phyloP scores from a whole-genome alignment of 2,113 vertebrate genomes.

The Microcebus lehilahytsara region DNA sequence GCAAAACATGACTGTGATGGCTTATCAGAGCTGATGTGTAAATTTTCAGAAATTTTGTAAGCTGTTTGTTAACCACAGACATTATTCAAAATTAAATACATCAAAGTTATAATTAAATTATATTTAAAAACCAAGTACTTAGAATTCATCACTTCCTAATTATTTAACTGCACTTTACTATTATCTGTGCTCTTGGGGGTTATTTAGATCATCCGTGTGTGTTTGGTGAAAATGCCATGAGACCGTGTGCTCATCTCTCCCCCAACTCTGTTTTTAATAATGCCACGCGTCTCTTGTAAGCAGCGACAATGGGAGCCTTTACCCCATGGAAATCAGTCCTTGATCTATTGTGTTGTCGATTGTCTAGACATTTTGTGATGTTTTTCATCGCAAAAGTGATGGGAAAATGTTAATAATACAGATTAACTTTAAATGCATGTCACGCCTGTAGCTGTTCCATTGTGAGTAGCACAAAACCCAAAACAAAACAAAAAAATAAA shows the following conservation, averaged over 20 bases:
- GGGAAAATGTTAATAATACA: background rate
- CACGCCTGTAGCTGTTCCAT: background rate
- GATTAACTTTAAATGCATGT: background rate
- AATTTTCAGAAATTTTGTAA: background rate
- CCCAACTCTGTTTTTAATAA: background rate
- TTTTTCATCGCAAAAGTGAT: background rate
- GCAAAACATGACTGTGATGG: background rate
- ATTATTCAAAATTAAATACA: background rate
- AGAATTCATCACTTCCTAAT: background rate
- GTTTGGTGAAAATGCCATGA: fast-evolving
- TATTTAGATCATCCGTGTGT: fast-evolving
- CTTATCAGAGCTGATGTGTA: background rate
- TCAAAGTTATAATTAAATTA: background rate
- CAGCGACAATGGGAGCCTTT: background rate
- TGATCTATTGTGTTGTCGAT: background rate
- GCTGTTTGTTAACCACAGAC: background rate
- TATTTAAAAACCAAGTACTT: background rate
- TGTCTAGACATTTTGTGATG: background rate
- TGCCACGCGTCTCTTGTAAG: too few species aligned
- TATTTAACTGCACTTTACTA: fast-evolving
- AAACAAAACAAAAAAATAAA: background rate
- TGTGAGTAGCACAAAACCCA: background rate
- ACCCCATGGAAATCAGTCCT: background rate
- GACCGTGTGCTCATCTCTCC: background rate
- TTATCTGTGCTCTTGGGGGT: background rate